Evolutionary conservation across 1,140 invertebrate species (phyloP), one percentile per base, ranked within the genome.

Genomic region (Anthonomus grandis): DNA sequence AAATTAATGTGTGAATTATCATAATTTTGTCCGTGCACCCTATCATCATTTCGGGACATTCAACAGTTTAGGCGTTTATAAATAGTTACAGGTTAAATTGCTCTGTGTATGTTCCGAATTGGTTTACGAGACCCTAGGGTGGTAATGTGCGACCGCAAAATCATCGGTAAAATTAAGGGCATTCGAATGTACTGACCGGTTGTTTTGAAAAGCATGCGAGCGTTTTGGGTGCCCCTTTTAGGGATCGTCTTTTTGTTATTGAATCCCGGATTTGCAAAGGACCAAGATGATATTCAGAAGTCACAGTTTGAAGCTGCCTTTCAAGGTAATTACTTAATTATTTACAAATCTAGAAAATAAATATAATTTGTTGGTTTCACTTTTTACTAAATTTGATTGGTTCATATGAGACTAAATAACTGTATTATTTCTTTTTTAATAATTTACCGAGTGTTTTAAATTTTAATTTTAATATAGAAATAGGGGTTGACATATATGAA

Each of bases 281-380:
- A 61, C 12, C 54, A 57, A 17, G 62, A 56, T 19, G 66, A 64
- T 9, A 49, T 56, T 18, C 59, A 60, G 48, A 66, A 66, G 36
- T 9, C 62, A 47, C 66, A 68, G 42, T 68, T 68, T 45, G 66
- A 68, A 31, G 66, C 66, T 12, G 66, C 66, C 37, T 68, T 68
- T 39, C 66, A 68, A 68, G 66, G 66, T 68, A 64, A 37, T 34
- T n/a, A n/a, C 2, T 10, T 13, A n/a, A n/a, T n/a, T n/a, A n/a
- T n/a, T n/a, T 45, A 17, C 19, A n/a, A 38, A 34, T 34, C 12
- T n/a, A 34, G 2, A 34, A n/a, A n/a, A n/a, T 34, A 31, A 8
- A n/a, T 34, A 2, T 34, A 2, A 2, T 34, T n/a, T n/a, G 6
- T n/a, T n/a, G n/a, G n/a, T n/a, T n/a, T n/a, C n/a, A n/a, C n/a